Evolutionary conservation across 2,113 vertebrate genomes (phyloP), one percentile per base, ranked within the genome.

Genomic region (Heterotilapia buettikoferi): DNA sequence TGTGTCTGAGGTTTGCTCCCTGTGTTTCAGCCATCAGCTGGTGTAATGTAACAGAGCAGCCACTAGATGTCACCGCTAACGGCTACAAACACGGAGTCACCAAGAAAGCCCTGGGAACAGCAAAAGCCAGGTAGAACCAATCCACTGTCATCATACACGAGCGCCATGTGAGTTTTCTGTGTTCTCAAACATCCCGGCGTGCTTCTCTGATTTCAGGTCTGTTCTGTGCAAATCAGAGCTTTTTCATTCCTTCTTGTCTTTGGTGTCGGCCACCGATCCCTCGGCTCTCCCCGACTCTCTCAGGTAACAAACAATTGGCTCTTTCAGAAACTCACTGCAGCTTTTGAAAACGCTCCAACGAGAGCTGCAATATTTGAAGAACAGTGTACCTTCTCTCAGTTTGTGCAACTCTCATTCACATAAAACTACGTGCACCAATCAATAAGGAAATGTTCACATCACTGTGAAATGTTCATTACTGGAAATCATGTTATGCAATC

Each of bases 41-140:
- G 98, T 98, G 97, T 89, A 96, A 97, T 0, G 97, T 99, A 14
- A 90, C 96, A 19, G 96, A 98, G 11, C 96, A 97, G 40, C 98
- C 98, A 57, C 92, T 99, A 89, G 98, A 99, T 94, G 98, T 99
- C 89, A 98, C 98, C n/a, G 97, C 97, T 45, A 97, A 97, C 2
- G 98, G 99, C 80, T 98, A 98, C 94, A 98, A 97, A 18, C 98
- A 99, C 45, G 99, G 99, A 83, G 96, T 97, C n/a, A 99, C 98
- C 0, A 99, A 96, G 95, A 99, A 97, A 90, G 76, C 31, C 2
- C 87, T 97, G 6, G 95, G 97, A 79, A 98, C 95, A 8, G 92
- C 63, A 2, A 96, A 96, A 88, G 97, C 97, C 94, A 98, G 98
- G 98, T 99, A 85, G 29, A 24, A 11, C 1, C 13, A 0, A 12